Base-by-base conservation (phyloP, 2,888 invertebrate genomes). In the Pachliopta kotzebuea region DNA sequence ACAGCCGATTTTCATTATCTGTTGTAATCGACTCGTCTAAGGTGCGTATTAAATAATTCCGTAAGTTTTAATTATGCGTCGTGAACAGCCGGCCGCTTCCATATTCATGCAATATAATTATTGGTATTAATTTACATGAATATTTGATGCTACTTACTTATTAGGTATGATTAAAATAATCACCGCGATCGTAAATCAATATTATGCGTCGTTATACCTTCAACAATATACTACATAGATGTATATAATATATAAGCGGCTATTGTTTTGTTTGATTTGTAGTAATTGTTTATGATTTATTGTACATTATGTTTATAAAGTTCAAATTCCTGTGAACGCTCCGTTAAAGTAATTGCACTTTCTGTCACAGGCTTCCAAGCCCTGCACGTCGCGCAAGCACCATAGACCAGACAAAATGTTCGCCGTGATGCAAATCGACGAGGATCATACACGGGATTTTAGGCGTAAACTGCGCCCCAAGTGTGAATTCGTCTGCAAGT, bases 401-500 rank as follows among this genome's bases (percentile, higher is more conserved):
- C 88, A 87, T 86, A 84, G 86, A 76, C 78, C 89, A 85, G 85
- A 89, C 93, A 95, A 93, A 93, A 96, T 96, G 96, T 96, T 96
- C 93, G 96, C 96, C 93, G 95, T 96, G 94, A 96, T 96, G 96
- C 95, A 96, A 94, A 95, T 96, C 91, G 96, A 96, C 93, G 96
- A 96, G 93, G 96, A 96, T 92, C 95, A 96, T 93, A 94, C 95
- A 89, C 94, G 96, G 91, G 96, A 96, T 93, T 96, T 96, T 93
- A 94, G 96, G 92, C 95, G 96, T 92, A 96, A 96, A 93, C 96
- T 96, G 95, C 94, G 97, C 85, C 95, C 96, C 81, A 98, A 98
- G 93, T 98, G 98, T 93, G 98, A 99, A 93, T 99, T 98, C 92
- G 97, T 99, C 86, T 99, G 99, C 95, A 97, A 97, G 91, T 99